These are phyloP conservation scores for Naso thynnoides DNA, from an alignment of 2,797 vertebrate species.

Conservation along the genomic window DNA sequence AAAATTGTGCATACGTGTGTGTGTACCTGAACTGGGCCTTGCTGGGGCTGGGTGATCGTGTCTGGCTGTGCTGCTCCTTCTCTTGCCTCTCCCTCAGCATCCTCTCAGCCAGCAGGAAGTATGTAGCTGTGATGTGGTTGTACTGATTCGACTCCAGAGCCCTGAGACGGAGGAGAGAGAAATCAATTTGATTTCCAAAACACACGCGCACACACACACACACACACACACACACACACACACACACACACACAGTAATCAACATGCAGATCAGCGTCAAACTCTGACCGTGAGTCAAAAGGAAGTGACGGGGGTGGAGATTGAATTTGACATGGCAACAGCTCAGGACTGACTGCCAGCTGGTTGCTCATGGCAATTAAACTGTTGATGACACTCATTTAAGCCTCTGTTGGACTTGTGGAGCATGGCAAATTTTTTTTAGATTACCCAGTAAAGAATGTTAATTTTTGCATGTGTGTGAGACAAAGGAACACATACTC, in stretches of 20 bases:
- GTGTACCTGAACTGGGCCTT: constrained; percentile 96
- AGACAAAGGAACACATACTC: constrained; percentile 85
- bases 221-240: background rate
- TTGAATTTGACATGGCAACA: constrained; percentile 57
- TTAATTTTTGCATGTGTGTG: constrained; percentile 3
- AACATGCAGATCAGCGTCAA: constrained; percentile 21
- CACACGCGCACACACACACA: background rate
- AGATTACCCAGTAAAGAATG: constrained; percentile 39
- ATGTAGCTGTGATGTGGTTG: constrained; percentile 97
- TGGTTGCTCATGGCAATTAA: constrained; percentile 61
- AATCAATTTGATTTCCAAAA: constrained; percentile 22
- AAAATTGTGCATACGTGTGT: constrained; percentile 1
- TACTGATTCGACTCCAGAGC: constrained; percentile 96
- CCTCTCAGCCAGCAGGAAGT: constrained; percentile 94
- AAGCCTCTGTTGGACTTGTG: constrained; percentile 20
- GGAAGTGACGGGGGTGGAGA: constrained; percentile 45
- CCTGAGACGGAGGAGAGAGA: constrained; percentile 72
- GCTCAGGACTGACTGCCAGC: constrained; percentile 49
- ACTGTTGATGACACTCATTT: constrained; percentile 52
- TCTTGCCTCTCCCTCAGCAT: constrained; percentile 94
- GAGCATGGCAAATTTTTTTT: constrained; percentile 29
- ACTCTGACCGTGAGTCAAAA: constrained; percentile 31
- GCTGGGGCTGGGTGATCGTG: constrained; percentile 91
- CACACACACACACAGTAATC: background rate
- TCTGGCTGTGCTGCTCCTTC: constrained; percentile 90